Conservation (phyloP, 2,113 vertebrate species). For the Pipa parva region DNA sequence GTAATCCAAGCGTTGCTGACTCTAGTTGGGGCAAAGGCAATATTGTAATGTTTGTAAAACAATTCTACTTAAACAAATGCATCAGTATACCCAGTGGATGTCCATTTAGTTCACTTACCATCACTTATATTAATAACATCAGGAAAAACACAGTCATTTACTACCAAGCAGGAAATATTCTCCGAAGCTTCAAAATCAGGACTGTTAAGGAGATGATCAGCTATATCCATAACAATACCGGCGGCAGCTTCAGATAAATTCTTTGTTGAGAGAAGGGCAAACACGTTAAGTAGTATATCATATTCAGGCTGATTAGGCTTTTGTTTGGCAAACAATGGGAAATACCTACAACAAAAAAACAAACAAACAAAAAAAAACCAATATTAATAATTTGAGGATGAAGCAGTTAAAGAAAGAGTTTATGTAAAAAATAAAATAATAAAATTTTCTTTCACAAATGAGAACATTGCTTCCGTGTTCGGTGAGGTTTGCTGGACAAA, state of each 20-base stretch:
- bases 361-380: neutral
- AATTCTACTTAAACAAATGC: neutral
- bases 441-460: too few species aligned
- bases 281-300: constrained; percentile 80
- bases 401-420: too few species aligned
- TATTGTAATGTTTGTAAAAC: neutral
- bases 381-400: neutral
- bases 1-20: constrained; percentile 67
- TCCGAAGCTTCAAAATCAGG: constrained; percentile 77
- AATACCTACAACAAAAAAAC: constrained; percentile 69
- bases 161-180: constrained; percentile 53
- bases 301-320: constrained; percentile 71
- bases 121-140: constrained; percentile 41
- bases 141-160: constrained; percentile 64
- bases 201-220: constrained; percentile 74
- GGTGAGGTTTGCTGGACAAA: too few species aligned
- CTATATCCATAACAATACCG: constrained; percentile 79
- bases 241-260: constrained; percentile 71
- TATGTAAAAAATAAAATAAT: too few species aligned
- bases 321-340: constrained; percentile 85
- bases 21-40: constrained; percentile 60
- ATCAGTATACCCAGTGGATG: neutral
- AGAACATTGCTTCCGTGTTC: too few species aligned
- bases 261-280: constrained; percentile 81
- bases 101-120: constrained; percentile 58